phyloP scores from a whole-genome alignment of 2,113 vertebrate genomes.

The Tachycineta bicolor region DNA sequence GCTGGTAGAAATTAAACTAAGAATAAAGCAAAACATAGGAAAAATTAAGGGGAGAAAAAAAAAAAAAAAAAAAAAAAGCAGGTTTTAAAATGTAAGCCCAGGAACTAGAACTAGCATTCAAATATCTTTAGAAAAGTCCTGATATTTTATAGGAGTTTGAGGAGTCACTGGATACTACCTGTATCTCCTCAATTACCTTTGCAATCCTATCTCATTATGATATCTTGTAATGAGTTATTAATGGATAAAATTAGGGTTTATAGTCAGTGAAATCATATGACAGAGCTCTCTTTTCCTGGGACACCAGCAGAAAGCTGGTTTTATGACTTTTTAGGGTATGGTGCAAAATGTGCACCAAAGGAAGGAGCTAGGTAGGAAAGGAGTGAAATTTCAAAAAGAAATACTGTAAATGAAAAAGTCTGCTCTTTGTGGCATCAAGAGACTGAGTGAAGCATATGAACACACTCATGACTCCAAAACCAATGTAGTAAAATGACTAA shows the following conservation, averaged over 20 bases:
- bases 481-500: neutral
- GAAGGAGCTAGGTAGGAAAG: neutral
- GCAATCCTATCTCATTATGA: neutral
- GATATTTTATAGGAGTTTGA: neutral
- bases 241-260: neutral
- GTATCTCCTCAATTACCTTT: neutral
- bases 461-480: neutral
- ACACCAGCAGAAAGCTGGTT: neutral
- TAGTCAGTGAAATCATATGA: neutral
- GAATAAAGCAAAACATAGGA: neutral
- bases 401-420: neutral
- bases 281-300: neutral
- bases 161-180: neutral
- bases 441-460: neutral
- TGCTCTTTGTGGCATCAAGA: neutral
- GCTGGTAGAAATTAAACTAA: neutral
- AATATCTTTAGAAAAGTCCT: neutral
- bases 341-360: neutral
- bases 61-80: neutral
- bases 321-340: neutral
- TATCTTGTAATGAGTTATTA: neutral
- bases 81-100: neutral
- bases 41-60: neutral
- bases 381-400: neutral
- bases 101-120: neutral